A percentile compares a stretch with the other conserved stretches of the same genome.
phyloP scores from a whole-genome alignment of 2,888 invertebrate species.

The Rhagophthalmus giganteus region DNA sequence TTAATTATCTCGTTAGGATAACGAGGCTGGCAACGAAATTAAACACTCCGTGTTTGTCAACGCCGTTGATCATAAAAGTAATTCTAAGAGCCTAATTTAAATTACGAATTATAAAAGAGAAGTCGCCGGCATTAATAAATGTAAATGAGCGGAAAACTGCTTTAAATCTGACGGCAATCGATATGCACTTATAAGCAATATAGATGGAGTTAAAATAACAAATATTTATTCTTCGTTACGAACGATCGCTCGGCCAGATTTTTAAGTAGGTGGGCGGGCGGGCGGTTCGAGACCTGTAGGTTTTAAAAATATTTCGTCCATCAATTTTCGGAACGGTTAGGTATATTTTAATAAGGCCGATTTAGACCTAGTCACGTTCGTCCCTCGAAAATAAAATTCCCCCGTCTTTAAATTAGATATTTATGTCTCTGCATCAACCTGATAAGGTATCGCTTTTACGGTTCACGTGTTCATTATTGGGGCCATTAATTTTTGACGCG shows the following conservation, averaged over 20 bases:
- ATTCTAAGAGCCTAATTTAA: slow-evolving; percentile 6
- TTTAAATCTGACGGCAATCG: too few relatives aligned
- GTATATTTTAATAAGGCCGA: slow-evolving; percentile 17
- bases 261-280: too few relatives aligned
- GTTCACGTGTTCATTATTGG: slow-evolving; percentile 16
- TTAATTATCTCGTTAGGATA: slow-evolving; percentile 13
- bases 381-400: slow-evolving; percentile 18
- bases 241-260: too few relatives aligned
- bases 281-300: too few relatives aligned
- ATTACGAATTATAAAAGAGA: too few relatives aligned
- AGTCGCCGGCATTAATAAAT: too few relatives aligned
- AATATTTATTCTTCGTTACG: too few relatives aligned
- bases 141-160: too few relatives aligned
- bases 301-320: slow-evolving; percentile 1
- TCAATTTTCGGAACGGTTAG: slow-evolving; percentile 2
- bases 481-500: slow-evolving; percentile 12
- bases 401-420: slow-evolving; percentile 21
- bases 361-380: slow-evolving; percentile 22
- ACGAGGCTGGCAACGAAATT: slow-evolving; percentile 8
- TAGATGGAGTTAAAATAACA: too few relatives aligned
- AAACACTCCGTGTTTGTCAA: slow-evolving; percentile 9
- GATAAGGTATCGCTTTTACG: slow-evolving; percentile 22
- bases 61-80: slow-evolving; percentile 7
- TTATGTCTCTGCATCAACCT: slow-evolving; percentile 14
- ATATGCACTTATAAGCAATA: too few relatives aligned